A percentile compares a stretch with the other conserved stretches of the same genome.
phyloP scores from a whole-genome alignment of 35 echinoderm and acorn worm genomes.

The Acanthaster planci region DNA sequence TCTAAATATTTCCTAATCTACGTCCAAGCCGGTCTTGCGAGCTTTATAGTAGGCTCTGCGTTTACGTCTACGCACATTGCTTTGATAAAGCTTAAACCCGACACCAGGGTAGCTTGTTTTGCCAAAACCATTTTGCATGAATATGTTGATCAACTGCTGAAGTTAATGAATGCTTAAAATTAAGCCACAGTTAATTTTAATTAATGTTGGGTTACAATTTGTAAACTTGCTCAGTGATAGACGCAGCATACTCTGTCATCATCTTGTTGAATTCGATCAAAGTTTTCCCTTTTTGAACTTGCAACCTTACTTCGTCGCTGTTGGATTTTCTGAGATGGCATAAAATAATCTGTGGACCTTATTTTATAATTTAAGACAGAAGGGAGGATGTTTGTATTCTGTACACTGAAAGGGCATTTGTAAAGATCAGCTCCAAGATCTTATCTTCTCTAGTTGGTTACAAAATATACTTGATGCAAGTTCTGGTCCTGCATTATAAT shows the following conservation, averaged over 20 bases:
- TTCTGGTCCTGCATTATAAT: not conserved
- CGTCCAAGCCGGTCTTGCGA: not conserved
- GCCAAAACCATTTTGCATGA: not conserved
- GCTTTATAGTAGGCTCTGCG: constrained; percentile 24
- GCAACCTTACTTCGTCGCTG: constrained; percentile 19
- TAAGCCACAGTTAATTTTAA: constrained; percentile 10
- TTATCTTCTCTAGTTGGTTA: constrained; percentile 23
- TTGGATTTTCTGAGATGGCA: constrained; percentile 16
- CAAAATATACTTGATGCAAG: constrained; percentile 19
- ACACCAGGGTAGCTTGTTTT: constrained; percentile 36
- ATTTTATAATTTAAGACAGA: constrained; percentile 29
- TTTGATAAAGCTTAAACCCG: constrained; percentile 9
- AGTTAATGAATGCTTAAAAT: not conserved
- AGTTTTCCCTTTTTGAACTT: constrained; percentile 30
- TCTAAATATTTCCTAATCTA: not conserved
- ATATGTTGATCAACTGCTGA: not conserved
- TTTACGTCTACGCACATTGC: not conserved
- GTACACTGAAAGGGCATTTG: constrained; percentile 19
- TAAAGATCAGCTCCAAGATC: constrained; percentile 44
- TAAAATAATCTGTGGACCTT: not conserved
- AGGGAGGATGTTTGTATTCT: constrained; percentile 23
- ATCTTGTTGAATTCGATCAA: not conserved
- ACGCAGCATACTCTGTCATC: not conserved
- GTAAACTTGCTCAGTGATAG: not conserved
- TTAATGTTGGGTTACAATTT: too few species aligned